Evolutionary conservation across 2,888 invertebrate species (phyloP).

Genomic region (Dryobotodes eremita): DNA sequence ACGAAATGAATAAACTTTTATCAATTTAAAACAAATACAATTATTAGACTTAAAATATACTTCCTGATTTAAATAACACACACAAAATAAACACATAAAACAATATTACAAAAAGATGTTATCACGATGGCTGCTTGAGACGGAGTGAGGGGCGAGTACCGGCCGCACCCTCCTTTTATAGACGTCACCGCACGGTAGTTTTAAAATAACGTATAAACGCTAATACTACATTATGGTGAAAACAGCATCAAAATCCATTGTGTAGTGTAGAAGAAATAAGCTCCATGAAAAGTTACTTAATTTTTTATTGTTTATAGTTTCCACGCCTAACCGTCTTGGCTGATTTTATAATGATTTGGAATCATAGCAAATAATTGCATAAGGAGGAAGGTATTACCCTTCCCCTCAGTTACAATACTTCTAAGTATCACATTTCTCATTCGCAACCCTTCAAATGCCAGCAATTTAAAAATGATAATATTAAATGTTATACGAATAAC

Average conservation of each 20-base stretch:
- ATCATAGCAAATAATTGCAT: background rate
- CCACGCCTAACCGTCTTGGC: background rate
- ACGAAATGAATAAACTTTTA: too few relatives aligned
- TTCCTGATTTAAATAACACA: too few relatives aligned
- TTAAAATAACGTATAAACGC: too few relatives aligned
- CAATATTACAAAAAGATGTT: too few relatives aligned
- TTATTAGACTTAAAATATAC: too few relatives aligned
- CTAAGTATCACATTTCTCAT: constrained; percentile 51
- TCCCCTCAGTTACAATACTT: too few relatives aligned
- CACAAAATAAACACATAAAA: too few relatives aligned
- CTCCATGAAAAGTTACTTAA: background rate
- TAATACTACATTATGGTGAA: background rate
- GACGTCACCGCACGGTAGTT: too few relatives aligned
- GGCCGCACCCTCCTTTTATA: too few relatives aligned
- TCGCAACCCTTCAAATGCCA: constrained; percentile 46
- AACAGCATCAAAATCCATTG: background rate
- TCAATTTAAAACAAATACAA: too few relatives aligned
- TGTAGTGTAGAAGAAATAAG: background rate
- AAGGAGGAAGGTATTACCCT: background rate
- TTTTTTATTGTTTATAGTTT: background rate
- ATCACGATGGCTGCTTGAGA: too few relatives aligned
- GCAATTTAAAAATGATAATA: constrained; percentile 22
- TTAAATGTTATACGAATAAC: constrained; percentile 19
- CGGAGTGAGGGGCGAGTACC: too few relatives aligned
- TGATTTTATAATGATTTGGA: background rate